Evolutionary conservation across 2,113 vertebrate species (phyloP).

Genomic region (Rhinoptilus africanus): DNA sequence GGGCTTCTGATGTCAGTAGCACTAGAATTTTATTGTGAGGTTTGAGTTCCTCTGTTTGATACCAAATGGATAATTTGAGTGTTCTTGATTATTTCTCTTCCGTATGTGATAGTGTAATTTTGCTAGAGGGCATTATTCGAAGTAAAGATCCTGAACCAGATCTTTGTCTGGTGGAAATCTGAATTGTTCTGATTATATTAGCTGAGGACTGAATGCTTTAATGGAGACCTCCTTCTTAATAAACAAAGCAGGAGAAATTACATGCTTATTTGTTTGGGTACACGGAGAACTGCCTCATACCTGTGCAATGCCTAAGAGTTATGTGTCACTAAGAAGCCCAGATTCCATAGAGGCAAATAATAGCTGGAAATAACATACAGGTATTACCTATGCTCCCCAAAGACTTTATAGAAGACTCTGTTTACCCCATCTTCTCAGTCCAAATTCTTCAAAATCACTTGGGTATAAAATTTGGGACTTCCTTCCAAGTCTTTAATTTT

Average conservation of each 20-base stretch:
- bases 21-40: neutral
- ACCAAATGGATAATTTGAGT: neutral
- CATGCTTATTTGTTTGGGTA: neutral
- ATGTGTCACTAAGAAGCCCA: neutral
- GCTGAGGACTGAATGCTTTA: neutral
- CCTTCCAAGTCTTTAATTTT: neutral
- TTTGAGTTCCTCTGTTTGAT: constrained; percentile 2
- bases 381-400: neutral
- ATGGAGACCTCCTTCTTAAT: neutral
- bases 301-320: neutral
- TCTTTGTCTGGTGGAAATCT: neutral
- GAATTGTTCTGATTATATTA: constrained; percentile 16
- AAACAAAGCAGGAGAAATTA: neutral
- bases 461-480: neutral
- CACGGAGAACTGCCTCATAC: neutral
- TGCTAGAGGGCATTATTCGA: neutral
- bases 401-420: neutral
- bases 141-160: neutral
- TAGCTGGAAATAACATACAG: neutral
- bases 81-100: neutral
- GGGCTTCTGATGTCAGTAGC: neutral
- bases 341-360: neutral
- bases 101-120: neutral
- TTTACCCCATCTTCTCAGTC: neutral
- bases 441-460: neutral